Conservation (phyloP, 2,888 invertebrate genomes). For the Tiliacea aurago region DNA sequence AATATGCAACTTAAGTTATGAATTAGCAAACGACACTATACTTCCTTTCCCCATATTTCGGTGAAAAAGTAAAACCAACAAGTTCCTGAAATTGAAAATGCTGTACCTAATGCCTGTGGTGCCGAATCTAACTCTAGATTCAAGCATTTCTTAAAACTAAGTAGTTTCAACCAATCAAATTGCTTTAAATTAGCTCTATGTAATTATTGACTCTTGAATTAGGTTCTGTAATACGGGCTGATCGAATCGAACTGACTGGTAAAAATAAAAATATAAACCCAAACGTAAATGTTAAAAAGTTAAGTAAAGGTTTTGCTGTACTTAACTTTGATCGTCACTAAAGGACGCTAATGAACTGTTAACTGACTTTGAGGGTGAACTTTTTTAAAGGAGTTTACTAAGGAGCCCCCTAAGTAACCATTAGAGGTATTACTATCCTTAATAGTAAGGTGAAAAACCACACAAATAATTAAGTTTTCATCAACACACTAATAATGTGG, state of each 20-base stretch:
- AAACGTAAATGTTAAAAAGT: too few species aligned
- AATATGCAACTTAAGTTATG: neutral
- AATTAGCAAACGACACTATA: neutral
- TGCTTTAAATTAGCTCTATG: neutral
- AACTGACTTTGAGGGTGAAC: too few species aligned
- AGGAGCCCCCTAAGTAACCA: too few species aligned
- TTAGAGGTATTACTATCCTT: too few species aligned
- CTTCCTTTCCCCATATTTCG: neutral
- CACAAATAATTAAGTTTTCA: neutral
- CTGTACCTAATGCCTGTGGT: neutral
- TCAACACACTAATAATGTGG: neutral
- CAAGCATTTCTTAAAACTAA: neutral
- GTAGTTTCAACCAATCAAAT: neutral
- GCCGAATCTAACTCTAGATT: neutral
- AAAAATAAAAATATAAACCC: too few species aligned
- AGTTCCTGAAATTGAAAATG: neutral
- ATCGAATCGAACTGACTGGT: too few species aligned
- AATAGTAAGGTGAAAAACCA: neutral
- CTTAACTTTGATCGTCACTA: too few species aligned
- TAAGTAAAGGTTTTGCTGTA: too few species aligned
- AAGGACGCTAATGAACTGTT: too few species aligned
- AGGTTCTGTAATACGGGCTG: neutral
- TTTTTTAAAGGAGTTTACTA: too few species aligned
- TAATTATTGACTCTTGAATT: neutral
- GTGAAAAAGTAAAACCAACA: neutral